Evolutionary conservation across 2,797 vertebrate genomes (phyloP).

Genomic region (Coreius guichenoti): DNA sequence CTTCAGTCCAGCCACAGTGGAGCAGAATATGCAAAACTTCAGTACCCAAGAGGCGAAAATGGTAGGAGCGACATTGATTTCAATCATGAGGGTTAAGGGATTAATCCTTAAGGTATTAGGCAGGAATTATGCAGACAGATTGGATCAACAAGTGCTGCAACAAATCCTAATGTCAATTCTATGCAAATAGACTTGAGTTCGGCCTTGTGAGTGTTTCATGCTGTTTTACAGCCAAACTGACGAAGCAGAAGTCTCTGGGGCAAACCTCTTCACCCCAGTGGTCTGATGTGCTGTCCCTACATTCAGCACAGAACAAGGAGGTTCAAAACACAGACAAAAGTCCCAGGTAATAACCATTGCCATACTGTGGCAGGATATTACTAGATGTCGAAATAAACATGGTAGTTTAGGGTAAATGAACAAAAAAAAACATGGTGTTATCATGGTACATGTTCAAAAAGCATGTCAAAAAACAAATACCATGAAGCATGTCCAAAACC

Average conservation of each 20-base stretch:
- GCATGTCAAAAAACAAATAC: not conserved
- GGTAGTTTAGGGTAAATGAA: not conserved
- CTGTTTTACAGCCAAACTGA: conserved; percentile 72
- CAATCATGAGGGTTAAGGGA: conserved; percentile 31
- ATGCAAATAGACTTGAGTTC: conserved; percentile 9
- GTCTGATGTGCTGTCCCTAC: conserved; percentile 89
- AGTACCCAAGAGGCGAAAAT: conserved; percentile 79
- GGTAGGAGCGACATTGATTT: conserved; percentile 72
- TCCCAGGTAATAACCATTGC: conserved; percentile 70
- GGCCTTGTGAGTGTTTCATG: not conserved
- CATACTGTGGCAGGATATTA: not conserved
- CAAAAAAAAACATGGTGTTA: not conserved
- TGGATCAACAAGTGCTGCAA: conserved; percentile 27
- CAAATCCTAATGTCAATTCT: conserved; percentile 4
- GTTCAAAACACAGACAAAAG: conserved; percentile 70
- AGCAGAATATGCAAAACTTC: conserved; percentile 87
- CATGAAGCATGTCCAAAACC: not conserved
- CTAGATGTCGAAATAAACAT: not conserved
- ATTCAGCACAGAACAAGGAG: conserved; percentile 81
- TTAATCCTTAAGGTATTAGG: conserved; percentile 14
- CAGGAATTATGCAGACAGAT: conserved; percentile 28
- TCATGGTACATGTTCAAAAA: not conserved
- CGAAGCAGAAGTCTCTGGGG: conserved; percentile 79
- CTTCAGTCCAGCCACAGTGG: conserved; percentile 81
- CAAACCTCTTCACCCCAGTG: conserved; percentile 84